Percentiles rank a stretch among this genome's conserved stretches.
Evolutionary conservation across 92 coral and sea anemone genomes (phyloP).

Genomic region (Umimayanthus kanabou): DNA sequence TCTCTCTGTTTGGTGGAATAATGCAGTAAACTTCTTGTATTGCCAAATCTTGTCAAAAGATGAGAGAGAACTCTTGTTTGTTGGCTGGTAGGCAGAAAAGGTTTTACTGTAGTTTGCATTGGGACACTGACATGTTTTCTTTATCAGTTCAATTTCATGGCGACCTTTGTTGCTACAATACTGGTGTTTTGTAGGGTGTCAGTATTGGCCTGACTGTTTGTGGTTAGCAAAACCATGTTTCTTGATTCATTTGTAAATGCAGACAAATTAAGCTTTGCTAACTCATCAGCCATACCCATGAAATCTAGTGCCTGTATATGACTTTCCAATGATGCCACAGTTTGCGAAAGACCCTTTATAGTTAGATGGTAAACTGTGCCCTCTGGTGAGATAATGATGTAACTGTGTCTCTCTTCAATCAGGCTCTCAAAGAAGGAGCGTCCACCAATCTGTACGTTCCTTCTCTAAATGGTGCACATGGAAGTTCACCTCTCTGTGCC

Average conservation of each 20-base stretch:
- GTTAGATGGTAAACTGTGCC: constrained; percentile 49
- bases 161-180: constrained; percentile 56
- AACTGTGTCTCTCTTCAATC: background rate
- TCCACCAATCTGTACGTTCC: constrained; percentile 2
- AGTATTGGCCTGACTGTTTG: constrained; percentile 66
- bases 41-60: too few relatives aligned
- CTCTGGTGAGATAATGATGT: constrained; percentile 43
- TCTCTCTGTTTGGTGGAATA: too few relatives aligned
- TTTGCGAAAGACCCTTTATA: constrained; percentile 55
- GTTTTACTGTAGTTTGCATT: constrained; percentile 69
- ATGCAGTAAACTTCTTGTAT: too few relatives aligned
- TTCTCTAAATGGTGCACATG: constrained; percentile 16
- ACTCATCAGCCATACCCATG: background rate
- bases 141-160: constrained; percentile 63
- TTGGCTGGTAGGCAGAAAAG: constrained; percentile 58
- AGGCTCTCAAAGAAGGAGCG: constrained; percentile 17
- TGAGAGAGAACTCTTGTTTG: too few relatives aligned
- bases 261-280: constrained; percentile 41
- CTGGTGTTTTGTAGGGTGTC: constrained; percentile 71
- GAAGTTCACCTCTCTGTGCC: constrained; percentile 1
- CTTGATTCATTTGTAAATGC: constrained; percentile 76
- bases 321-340: constrained; percentile 42
- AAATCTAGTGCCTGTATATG: constrained; percentile 45
- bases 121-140: constrained; percentile 70
- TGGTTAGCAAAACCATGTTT: constrained; percentile 83